Evolutionary conservation across 2,888 invertebrate species (phyloP).

Genomic region (Allolobophora icterica): DNA sequence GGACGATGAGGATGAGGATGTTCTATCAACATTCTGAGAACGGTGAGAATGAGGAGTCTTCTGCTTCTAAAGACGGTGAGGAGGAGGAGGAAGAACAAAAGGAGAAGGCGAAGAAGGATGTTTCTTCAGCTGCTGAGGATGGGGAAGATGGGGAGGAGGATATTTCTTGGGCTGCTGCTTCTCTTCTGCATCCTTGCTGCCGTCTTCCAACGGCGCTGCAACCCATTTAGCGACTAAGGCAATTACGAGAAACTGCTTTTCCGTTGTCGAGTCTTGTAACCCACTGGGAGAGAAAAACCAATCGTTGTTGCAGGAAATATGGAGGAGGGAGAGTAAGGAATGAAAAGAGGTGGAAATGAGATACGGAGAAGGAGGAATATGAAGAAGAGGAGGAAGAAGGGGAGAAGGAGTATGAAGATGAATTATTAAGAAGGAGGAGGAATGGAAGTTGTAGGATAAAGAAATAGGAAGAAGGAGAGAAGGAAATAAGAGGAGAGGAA

Average conservation of each 20-base stretch:
- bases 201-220: neutral
- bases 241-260: neutral
- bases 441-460: neutral
- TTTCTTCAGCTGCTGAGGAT: neutral
- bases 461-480: no score
- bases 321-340: neutral
- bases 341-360: neutral
- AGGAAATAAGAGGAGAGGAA: no score
- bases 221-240: conserved; percentile 2
- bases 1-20: no score
- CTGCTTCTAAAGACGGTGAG: neutral
- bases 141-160: no score
- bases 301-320: neutral
- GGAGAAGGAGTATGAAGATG: neutral
- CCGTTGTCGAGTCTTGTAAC: neutral
- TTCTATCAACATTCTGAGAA: no score
- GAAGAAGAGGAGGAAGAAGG: neutral
- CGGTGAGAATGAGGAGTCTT: no score
- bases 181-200: neutral
- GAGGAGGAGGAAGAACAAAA: neutral
- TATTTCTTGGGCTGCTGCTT: neutral
- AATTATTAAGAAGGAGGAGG: neutral
- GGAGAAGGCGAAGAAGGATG: conserved; percentile 23
- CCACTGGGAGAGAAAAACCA: neutral
- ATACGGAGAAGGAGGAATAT: neutral